Conservation (phyloP, 2,888 invertebrate genomes). For the Xiphydria camelus region DNA sequence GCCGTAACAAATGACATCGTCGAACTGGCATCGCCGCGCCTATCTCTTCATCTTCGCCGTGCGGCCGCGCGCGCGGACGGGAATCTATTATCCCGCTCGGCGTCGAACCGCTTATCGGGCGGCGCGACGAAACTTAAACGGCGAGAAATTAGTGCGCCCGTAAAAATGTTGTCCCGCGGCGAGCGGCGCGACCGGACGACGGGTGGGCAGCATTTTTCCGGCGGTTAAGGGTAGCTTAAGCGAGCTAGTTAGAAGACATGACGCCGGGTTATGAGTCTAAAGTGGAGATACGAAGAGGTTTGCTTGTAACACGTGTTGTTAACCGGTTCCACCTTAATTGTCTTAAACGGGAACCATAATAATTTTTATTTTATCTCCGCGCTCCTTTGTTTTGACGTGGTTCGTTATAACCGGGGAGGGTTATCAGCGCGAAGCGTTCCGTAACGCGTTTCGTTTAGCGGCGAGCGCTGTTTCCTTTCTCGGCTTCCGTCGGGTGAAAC, state of each 20-base stretch:
- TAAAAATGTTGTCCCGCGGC: conserved; percentile 17
- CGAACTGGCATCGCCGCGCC: conserved; percentile 44
- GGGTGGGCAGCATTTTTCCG: conserved; percentile 28
- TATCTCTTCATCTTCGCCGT: conserved; percentile 44
- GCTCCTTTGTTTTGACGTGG: conserved; percentile 18
- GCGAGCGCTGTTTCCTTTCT: too few relatives aligned
- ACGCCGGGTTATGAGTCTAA: conserved; percentile 41
- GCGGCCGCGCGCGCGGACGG: conserved; percentile 21
- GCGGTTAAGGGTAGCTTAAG: conserved; percentile 37
- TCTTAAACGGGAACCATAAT: conserved; percentile 43
- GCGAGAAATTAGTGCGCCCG: conserved; percentile 13
- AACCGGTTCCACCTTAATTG: conserved; percentile 49
- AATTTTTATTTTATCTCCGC: conserved; percentile 39
- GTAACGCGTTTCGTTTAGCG: too few relatives aligned
- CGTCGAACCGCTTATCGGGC: conserved; percentile 12
- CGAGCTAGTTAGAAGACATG: conserved; percentile 41
- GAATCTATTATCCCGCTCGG: conserved; percentile 32
- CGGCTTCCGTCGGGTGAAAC: too few relatives aligned
- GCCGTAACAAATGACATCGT: conserved; percentile 50
- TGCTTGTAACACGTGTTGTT: conserved; percentile 46
- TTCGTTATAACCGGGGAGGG: too few relatives aligned
- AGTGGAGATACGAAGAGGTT: conserved; percentile 37
- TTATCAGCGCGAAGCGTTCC: too few relatives aligned
- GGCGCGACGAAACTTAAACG: conserved; percentile 30
- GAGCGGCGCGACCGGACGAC: background rate